Evolutionary conservation across 2,888 invertebrate genomes (phyloP), one percentile per base, ranked within the genome.

Genomic region (Hirtodrosophila alboralis): DNA sequence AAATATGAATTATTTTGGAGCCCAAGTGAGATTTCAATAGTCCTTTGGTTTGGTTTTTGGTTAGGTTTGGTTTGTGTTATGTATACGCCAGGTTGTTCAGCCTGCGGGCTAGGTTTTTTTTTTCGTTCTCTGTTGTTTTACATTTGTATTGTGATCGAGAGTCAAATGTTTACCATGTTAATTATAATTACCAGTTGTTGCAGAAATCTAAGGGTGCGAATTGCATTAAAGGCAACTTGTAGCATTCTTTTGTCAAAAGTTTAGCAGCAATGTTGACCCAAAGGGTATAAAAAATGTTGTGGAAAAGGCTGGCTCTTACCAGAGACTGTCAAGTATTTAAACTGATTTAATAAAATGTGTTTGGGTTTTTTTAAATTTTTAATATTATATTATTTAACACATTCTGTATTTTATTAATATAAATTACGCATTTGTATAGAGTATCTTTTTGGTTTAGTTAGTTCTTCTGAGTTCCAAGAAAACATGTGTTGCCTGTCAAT

Each of bases 91-190:
- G 36, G 52, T 37, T 48, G 44, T 27, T n/a, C n/a, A n/a, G 65
- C 60, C 67, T 49, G 52, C 18, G 51, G 70, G 43, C 26, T 41
- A 3, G 2, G 9, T 34, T 27, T 44, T 14, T 27, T 4, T 16
- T 9, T 10, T 18, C 30, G 34, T 51, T 31, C 43, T 10, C 16
- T 40, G 38, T 54, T 31, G 53, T 49, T 63, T 34, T 37, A 4
- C 45, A 45, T 49, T 64, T 56, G 36, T 60, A 66, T 47, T 72
- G 48, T 60, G 60, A 60, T 69, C 56, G 54, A 49, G 36, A 66
- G 14, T 45, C 49, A 40, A 71, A 79, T 75, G 60, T 58, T 68
- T 72, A 45, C 72, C 56, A 58, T 77, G 77, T 72, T 84, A 84
- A 79, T 72, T 79, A 64, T 64, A 75, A 60, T 62, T 71, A 62